phyloP scores from a whole-genome alignment of 2,888 invertebrate species.

The Salpingus planirostris region DNA sequence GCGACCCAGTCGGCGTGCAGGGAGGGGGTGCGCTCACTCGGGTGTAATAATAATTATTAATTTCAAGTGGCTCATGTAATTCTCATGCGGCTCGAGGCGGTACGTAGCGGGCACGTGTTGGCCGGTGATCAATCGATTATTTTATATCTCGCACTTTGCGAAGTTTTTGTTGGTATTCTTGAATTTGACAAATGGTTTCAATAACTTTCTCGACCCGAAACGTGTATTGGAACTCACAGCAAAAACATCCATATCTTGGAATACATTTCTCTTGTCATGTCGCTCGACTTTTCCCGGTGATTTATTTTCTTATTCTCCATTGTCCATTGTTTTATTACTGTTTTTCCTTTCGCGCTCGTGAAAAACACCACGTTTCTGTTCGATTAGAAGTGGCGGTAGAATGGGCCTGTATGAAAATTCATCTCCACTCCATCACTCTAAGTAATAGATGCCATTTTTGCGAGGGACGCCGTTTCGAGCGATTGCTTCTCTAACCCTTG shows the following conservation, averaged over 20 bases:
- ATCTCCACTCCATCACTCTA: constrained; percentile 9
- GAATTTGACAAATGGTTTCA: constrained; percentile 36
- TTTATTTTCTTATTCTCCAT: constrained; percentile 28
- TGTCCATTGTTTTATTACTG: constrained; percentile 25
- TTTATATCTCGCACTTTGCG: constrained; percentile 24
- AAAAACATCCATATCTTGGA: constrained; percentile 29
- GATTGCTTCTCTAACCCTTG: constrained; percentile 29
- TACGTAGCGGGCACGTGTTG: too few relatives aligned
- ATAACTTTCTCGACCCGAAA: constrained; percentile 31
- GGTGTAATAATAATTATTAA: too few relatives aligned
- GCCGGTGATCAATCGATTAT: constrained; percentile 27
- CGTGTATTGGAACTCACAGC: constrained; percentile 30
- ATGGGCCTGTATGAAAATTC: constrained; percentile 3
- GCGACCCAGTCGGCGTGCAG: too few relatives aligned
- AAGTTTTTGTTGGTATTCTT: constrained; percentile 26
- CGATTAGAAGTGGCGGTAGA: neutral
- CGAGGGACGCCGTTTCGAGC: constrained; percentile 17
- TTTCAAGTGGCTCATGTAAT: too few relatives aligned
- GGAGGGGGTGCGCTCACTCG: too few relatives aligned
- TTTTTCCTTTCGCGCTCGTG: constrained; percentile 12
- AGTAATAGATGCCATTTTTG: constrained; percentile 14
- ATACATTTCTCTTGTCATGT: constrained; percentile 34
- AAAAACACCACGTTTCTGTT: neutral
- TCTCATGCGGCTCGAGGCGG: too few relatives aligned
- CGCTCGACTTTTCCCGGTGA: constrained; percentile 27